Percentiles rank a stretch among this genome's conserved stretches.
phyloP scores from a whole-genome alignment of 2,888 invertebrate species.

The Dysmachus trigonus region DNA sequence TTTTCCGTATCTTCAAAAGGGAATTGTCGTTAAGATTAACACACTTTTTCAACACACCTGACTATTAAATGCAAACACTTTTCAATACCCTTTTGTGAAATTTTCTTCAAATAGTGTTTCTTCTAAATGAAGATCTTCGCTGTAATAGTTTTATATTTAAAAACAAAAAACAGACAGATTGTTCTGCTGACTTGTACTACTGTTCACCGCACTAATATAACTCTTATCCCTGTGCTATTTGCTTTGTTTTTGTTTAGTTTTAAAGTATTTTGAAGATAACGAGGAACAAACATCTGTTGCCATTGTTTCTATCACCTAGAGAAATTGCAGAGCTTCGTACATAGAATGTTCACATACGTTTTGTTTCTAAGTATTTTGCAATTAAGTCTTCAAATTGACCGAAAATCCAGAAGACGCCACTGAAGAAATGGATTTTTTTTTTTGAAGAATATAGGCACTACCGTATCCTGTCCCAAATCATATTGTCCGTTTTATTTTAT shows the following conservation, averaged over 20 bases:
- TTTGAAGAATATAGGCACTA: background rate
- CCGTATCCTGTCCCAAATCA: conserved; percentile 14
- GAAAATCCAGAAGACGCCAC: background rate
- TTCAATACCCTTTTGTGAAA: background rate
- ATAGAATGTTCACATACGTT: background rate
- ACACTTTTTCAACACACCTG: background rate
- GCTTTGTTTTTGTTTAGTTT: conserved; percentile 29
- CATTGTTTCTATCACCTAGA: conserved; percentile 12
- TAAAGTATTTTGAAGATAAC: conserved; percentile 9
- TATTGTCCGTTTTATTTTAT: background rate
- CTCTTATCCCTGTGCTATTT: conserved; percentile 2
- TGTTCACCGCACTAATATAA: background rate
- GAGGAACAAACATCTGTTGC: conserved; percentile 24
- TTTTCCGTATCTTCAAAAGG: background rate
- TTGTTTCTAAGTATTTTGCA: background rate
- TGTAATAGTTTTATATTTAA: background rate
- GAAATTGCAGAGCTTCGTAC: background rate
- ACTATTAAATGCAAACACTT: conserved; percentile 3
- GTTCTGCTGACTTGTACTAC: background rate
- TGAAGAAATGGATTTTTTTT: background rate
- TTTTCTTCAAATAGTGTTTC: background rate
- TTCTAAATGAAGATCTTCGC: background rate
- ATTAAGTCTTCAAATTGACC: background rate
- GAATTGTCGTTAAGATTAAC: conserved; percentile 11
- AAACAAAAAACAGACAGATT: background rate